Base-by-base conservation (phyloP, 2,797 vertebrate species). In the Lophotriccus pileatus region DNA sequence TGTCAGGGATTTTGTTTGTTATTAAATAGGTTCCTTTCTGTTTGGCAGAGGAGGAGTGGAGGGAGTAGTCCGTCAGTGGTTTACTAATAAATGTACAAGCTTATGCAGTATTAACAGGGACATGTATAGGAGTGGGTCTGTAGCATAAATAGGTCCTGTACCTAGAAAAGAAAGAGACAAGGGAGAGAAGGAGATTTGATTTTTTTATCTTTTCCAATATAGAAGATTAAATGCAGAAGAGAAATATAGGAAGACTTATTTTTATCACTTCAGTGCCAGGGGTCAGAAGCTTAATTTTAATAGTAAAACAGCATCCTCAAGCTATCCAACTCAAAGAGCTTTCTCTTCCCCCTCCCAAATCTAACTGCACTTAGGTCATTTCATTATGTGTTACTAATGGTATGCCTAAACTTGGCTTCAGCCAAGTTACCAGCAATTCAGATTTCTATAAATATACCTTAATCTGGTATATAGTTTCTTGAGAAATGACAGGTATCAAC, bases 51-150 rank as follows among this genome's bases (percentile, higher is more conserved):
- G 96, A 97, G 97, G 36, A 77, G 55, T 11, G 94, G 80, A 90
- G 67, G 85, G 83, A 90, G 89, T 76, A 85, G 97, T 97, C 96
- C 92, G 92, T 98, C 98, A 99, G 97, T 98, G 98, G 87, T 98
- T 98, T 96, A 98, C 89, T 93, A 99, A 94, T 97, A 98, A 97
- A 97, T 96, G 98, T 90, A 99, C 97, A 94, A 99, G 93, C 98
- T 98, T 98, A 98, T 99, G 98, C 96, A 99, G 97, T 88, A 98
- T 97, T 93, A 99, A 94, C 95, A 99, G 98, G 78, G 97, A 96
- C 95, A 98, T 94, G 94, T 97, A 98, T 92, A 98, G 97, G 78
- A 99, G 86, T 3, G 98, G 98, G 83, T 99, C 98, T 83, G 98
- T 96, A 86, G 98, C 97, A 58, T 97, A 98, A 97, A 98, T 97